A percentile compares a stretch with the other conserved stretches of the same genome.
Conservation (phyloP, 2,888 invertebrate species). For the Charanyca ferruginea region DNA sequence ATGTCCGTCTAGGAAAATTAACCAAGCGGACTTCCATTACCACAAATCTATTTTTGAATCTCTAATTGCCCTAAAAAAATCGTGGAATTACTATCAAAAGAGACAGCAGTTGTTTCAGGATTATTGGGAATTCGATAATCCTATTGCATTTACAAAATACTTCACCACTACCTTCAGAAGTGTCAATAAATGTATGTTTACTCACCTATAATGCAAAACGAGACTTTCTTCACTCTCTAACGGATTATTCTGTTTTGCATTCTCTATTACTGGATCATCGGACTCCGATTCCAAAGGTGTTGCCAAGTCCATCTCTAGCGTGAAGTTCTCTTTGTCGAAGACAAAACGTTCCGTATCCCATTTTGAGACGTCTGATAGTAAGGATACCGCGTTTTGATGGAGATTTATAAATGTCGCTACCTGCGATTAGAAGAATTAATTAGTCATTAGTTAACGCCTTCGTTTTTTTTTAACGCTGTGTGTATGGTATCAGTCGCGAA, state of each 20-base stretch:
- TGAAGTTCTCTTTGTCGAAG: conserved; percentile 91
- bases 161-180: not conserved
- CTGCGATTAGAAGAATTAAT: conserved; percentile 71
- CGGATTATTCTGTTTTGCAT: conserved; percentile 84
- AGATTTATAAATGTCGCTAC: conserved; percentile 90
- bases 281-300: conserved; percentile 88
- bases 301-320: conserved; percentile 85
- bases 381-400: conserved; percentile 90
- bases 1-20: too few relatives aligned
- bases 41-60: too few relatives aligned
- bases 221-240: conserved; percentile 88
- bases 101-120: too few relatives aligned
- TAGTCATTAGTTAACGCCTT: too few relatives aligned
- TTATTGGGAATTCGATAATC: not conserved
- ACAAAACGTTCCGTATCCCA: conserved; percentile 90
- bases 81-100: too few relatives aligned
- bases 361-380: conserved; percentile 90
- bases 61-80: too few relatives aligned
- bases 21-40: too few relatives aligned
- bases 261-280: conserved; percentile 86
- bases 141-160: not conserved
- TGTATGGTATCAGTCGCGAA: too few relatives aligned
- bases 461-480: too few relatives aligned
- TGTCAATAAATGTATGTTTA: not conserved
- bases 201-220: conserved; percentile 87